Evolutionary conservation across 1,140 invertebrate species (phyloP), one percentile per base, ranked within the genome.

Genomic region (Drosophila nannoptera): DNA sequence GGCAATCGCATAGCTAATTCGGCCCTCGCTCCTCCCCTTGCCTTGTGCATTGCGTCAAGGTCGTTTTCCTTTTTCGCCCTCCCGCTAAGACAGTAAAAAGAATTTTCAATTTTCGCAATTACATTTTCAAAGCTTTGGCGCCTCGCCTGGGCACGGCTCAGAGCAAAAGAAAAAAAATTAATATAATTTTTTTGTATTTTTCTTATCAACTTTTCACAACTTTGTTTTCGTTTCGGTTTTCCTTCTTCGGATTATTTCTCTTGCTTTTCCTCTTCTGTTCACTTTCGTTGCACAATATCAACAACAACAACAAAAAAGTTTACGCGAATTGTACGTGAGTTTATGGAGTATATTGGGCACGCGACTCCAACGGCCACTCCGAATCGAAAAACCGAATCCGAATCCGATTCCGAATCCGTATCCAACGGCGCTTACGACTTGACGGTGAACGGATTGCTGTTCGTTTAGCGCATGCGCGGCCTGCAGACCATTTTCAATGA

Each of bases 401-500:
- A 36, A 16, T 33, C 16, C 49, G 60, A 58, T 31, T 14, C 33
- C 12, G 62, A 64, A 22, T n/a, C 6, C 14, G 55, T 36, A 6
- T 16, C 5, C 43, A 22, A 61, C 33, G 8, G 4, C 36, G 31
- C 9, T 49, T 16, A 55, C 63, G 54, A 60, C 7, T 54, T 70
- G 54, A 16, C 48, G 65, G 52, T 62, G 58, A 68, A 68, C 33
- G 67, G 61, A 32, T 40, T 62, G 32, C 63, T 59, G 40, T 61
- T 43, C 52, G 56, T 63, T 77, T 72, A 64, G 60, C 75, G 73
- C 73, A 78, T 74, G 81, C 80, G 81, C 80, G 67, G 77, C 80
- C 69, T 77, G 77, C 61, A 86, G 77, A 84, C 80, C 80, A 84
- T 84, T 84, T 84, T 84, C 80, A 84, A 80, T 84, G 80, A 84